A percentile compares a stretch with the other conserved stretches of the same genome.
Evolutionary conservation across 2,113 vertebrate species (phyloP).

Genomic region (Silurus meridionalis): DNA sequence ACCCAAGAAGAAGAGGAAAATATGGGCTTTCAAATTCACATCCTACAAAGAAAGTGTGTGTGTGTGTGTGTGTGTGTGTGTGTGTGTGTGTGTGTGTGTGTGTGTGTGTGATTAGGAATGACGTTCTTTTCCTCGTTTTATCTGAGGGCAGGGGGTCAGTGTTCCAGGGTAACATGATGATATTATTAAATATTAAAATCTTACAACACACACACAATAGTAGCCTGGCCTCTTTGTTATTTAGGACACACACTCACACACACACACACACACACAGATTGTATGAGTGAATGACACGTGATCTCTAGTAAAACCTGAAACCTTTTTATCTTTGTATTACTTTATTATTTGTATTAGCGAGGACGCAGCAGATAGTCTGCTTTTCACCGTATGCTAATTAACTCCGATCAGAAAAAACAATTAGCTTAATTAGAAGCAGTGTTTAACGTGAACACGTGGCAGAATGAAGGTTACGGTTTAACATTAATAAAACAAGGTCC

Average conservation of each 20-base stretch:
- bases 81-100: conserved; percentile 16
- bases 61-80: conserved; percentile 13
- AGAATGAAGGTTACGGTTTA: background rate
- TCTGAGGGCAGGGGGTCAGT: conserved; percentile 35
- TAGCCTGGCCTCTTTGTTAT: conserved; percentile 7
- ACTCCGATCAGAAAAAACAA: background rate
- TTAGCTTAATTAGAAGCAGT: background rate
- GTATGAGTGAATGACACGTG: background rate
- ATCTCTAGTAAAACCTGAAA: conserved; percentile 10
- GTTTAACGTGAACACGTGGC: too few relatives aligned
- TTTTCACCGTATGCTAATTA: background rate
- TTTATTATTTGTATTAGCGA: conserved; percentile 1
- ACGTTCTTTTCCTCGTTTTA: conserved; percentile 7
- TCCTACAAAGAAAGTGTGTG: too few relatives aligned
- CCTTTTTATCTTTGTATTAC: background rate
- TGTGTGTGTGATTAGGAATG: conserved; percentile 24
- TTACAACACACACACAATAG: conserved; percentile 17
- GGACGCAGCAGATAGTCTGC: background rate
- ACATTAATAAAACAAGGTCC: background rate
- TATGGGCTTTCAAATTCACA: too few relatives aligned
- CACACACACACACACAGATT: conserved; percentile 19
- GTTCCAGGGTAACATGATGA: conserved; percentile 35
- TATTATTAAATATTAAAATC: conserved; percentile 36
- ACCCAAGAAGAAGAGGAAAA: too few relatives aligned
- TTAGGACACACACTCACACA: background rate